Evolutionary conservation across 2,888 invertebrate genomes (phyloP), one percentile per base, ranked within the genome.

Genomic region (Drosophila kanekoi): DNA sequence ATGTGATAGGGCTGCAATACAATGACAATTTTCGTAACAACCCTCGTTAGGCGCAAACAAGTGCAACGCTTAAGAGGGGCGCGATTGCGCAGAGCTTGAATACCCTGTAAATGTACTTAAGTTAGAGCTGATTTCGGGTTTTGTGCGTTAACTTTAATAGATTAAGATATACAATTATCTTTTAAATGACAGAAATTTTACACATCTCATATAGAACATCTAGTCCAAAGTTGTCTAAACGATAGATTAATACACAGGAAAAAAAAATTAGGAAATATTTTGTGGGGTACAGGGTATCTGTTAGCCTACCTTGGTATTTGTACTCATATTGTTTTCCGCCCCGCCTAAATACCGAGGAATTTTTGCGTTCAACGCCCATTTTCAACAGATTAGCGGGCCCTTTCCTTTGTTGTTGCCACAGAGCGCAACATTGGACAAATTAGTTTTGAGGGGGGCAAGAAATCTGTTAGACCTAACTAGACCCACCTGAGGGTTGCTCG

Each of bases 311-410:
- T 1, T 4, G 8, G 1, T 0, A 1, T 3, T 6, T 1, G 4
- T 10, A 23, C 4, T 32, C 13, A n/a, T 11, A 8, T 14, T 38
- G 5, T 49, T 10, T 28, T 18, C 28, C 3, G 33, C 4, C 13
- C 33, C 38, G 20, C 48, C 88, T 89, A 85, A 85, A 89, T 89
- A 77, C 83, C 85, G 71, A 75, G 89, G 85, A 89, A 89, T 85
- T 89, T 89, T 79, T 85, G 89, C 86, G 84, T 85, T 87, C 71
- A 88, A 88, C 86, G 88, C 86, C 83, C 74, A 82, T 85, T 85
- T 71, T 51, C 49, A 52, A 51, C 66, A 79, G 88, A 79, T 85
- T 85, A 84, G 72, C 70, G 61, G 40, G 63, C 81, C 73, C 60
- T 57, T 58, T 60, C 51, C 38, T 13, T 35, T 28, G 28, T 9